Percentiles rank a stretch among this genome's conserved stretches.
These are phyloP conservation scores for Venustaconcha ellipsiformis DNA, from an alignment of 1,140 invertebrate species.

Conservation along the genomic window DNA sequence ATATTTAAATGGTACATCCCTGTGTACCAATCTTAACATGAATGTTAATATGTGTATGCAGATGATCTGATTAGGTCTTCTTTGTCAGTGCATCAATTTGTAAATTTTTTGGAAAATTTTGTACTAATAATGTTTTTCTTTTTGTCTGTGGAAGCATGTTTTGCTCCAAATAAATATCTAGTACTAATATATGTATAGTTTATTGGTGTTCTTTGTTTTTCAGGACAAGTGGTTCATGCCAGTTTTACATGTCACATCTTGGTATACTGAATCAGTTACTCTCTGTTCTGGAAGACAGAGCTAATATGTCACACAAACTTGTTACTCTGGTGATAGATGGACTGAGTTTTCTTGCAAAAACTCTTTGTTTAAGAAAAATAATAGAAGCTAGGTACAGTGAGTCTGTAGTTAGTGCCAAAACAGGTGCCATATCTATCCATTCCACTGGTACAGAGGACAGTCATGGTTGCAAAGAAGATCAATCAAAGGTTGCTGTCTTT, in stretches of 20 bases:
- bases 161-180: no score
- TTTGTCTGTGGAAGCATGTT: no score
- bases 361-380: neutral
- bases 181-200: no score
- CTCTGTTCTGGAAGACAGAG: neutral
- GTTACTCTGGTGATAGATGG: neutral
- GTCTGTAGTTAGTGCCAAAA: no score
- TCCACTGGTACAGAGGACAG: neutral
- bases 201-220: neutral
- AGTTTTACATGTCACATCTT: slow-evolving; percentile 12
- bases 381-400: no score
- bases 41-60: no score
- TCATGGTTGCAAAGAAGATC: neutral
- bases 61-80: neutral
- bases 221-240: slow-evolving; percentile 15
- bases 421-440: no score
- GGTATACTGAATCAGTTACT: slow-evolving; percentile 11
- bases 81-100: slow-evolving; percentile 6
- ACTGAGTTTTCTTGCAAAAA: slow-evolving; percentile 1
- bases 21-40: no score
- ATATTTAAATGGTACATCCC: no score
- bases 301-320: neutral
- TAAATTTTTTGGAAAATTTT: neutral
- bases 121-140: no score
- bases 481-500: neutral